Evolutionary conservation across 2,113 vertebrate species (phyloP), one percentile per base, ranked within the genome.

Genomic region (Pseudorhombus dupliciocellatus): DNA sequence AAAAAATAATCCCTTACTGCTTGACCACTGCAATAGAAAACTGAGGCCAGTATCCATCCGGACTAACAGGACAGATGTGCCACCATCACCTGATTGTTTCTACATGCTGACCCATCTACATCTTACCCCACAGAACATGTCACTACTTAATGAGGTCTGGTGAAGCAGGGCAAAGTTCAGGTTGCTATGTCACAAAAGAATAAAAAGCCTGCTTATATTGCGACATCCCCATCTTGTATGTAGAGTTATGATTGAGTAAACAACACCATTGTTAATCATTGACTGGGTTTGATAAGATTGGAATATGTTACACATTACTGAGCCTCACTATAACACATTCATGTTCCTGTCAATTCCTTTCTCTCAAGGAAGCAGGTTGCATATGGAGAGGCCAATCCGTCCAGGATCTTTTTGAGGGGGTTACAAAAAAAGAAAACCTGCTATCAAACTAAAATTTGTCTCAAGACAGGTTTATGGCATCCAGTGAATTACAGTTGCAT

Each of bases 251-350:
- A 83, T 64, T 31, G 50, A 50, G 76, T 51, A 85, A 87, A 85
- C 74, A 77, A 21, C 12, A 0, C 11, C 34, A 22, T 30, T 55
- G 81, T 46, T 80, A 92, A 93, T 92, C 76, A 93, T 93, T 93
- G 74, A 92, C 90, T 44, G n/a, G 34, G 37, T 42, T 9, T 58
- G 87, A 92, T 92, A 92, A 90, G 70, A 77, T 10, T 62, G 80
- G 77, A 86, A 90, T 89, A 68, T 74, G 59, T 76, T 89, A 89
- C 34, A 83, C 54, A 87, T 90, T 83, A 66, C 54, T 28, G 12
- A 55, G 15, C 56, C 50, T 50, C 22, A 53, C 24, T 52, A 21
- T 5, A 48, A 25, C 65, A 64, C 53, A 24, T 63, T 52, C 20
- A 31, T 9, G 7, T 44, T 31, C 58, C 8, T 5, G 21, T 58